Percentiles rank a stretch among this genome's conserved stretches.
These are phyloP conservation scores for Monopterus albus DNA, from an alignment of 2,113 vertebrate species.

Conservation along the genomic window DNA sequence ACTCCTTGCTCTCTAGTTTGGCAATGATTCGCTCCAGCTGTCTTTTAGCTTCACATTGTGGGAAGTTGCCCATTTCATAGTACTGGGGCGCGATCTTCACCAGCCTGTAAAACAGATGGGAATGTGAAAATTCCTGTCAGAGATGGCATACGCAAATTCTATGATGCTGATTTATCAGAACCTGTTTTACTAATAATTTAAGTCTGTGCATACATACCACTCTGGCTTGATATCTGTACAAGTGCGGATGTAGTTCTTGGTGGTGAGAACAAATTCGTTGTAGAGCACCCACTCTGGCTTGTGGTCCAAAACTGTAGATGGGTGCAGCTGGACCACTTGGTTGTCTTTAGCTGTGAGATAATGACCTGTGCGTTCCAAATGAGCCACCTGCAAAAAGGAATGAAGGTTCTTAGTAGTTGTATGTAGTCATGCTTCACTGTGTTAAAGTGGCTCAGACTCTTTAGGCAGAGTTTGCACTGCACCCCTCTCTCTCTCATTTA, in stretches of 20 bases:
- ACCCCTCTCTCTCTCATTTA: no score
- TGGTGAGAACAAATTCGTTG: conserved; percentile 99
- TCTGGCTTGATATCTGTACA: conserved; percentile 99
- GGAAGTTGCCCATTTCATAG: conserved; percentile 98
- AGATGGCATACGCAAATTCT: background rate
- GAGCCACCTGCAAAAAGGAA: conserved; percentile 91
- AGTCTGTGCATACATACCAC: conserved; percentile 53
- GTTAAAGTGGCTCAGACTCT: no score
- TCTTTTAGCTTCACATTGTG: conserved; percentile 97
- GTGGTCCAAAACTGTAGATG: conserved; percentile 98
- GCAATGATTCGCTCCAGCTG: conserved; percentile 97
- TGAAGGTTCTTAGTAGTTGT: no score
- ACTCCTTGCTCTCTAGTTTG: conserved; percentile 97
- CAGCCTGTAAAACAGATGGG: conserved; percentile 83
- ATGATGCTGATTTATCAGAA: background rate
- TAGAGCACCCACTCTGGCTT: conserved; percentile 99
- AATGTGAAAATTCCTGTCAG: background rate
- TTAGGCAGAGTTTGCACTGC: no score
- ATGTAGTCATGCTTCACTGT: no score
- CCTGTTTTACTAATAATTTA: fast-evolving
- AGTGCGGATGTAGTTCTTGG: conserved; percentile 99
- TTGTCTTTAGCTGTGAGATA: conserved; percentile 99
- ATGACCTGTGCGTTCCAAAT: conserved; percentile 98
- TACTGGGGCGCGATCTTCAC: conserved; percentile 97
- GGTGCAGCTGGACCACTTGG: conserved; percentile 98